Evolutionary conservation across 1,140 invertebrate species (phyloP).

Genomic region (Anastrepha ludens): DNA sequence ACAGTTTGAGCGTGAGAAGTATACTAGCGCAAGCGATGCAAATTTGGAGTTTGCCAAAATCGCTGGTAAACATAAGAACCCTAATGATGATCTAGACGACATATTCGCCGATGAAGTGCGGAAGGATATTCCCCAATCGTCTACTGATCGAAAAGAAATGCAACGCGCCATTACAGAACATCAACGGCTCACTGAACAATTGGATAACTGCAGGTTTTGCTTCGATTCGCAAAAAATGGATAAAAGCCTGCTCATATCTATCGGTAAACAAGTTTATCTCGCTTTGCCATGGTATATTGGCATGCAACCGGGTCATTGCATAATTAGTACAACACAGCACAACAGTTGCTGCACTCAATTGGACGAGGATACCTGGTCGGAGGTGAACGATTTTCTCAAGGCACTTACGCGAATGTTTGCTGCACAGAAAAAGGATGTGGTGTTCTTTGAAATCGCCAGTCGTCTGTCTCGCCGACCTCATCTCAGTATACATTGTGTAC

Average conservation of each 20-base stretch:
- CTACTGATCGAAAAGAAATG: constrained; percentile 78
- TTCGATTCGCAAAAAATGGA: constrained; percentile 86
- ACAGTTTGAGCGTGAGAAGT: constrained; percentile 93
- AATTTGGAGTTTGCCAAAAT: constrained; percentile 87
- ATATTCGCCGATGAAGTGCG: constrained; percentile 81
- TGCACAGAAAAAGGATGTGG: constrained; percentile 83
- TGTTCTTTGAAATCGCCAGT: constrained; percentile 93
- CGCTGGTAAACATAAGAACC: constrained; percentile 81
- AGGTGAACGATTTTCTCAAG: constrained; percentile 87
- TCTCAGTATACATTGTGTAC: constrained; percentile 92
- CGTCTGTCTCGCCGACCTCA: constrained; percentile 86
- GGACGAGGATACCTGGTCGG: constrained; percentile 95
- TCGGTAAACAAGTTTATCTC: constrained; percentile 88
- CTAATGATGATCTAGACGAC: constrained; percentile 89
- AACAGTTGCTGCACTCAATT: constrained; percentile 83
- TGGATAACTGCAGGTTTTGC: constrained; percentile 90
- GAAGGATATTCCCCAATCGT: constrained; percentile 79
- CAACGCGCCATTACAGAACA: constrained; percentile 85
- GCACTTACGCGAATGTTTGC: constrained; percentile 86
- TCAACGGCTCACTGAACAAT: constrained; percentile 75
- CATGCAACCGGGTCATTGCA: constrained; percentile 90
- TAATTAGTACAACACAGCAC: constrained; percentile 91
- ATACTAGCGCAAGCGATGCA: constrained; percentile 86
- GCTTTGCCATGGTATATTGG: constrained; percentile 86
- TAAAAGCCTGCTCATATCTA: constrained; percentile 91